A percentile compares a stretch with the other conserved stretches of the same genome.
These are phyloP conservation scores for Alouatta palliata DNA, from an alignment of 2,113 vertebrate genomes.

Conservation along the genomic window DNA sequence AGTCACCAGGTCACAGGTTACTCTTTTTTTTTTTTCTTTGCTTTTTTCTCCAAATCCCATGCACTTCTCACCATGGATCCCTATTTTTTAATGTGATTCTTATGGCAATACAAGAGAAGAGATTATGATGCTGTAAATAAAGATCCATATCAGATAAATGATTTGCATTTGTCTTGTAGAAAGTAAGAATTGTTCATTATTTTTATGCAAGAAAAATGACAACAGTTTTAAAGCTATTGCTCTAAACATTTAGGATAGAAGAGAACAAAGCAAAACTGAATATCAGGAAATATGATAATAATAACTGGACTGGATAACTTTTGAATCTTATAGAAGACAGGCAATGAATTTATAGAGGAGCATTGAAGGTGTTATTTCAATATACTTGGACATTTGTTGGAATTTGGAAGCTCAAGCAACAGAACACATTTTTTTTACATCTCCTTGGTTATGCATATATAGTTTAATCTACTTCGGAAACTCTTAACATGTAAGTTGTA, in stretches of 20 bases:
- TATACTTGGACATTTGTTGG: background rate
- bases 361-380: background rate
- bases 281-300: background rate
- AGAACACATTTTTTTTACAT: background rate
- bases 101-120: background rate
- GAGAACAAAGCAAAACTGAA: background rate
- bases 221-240: background rate
- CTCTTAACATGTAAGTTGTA: background rate
- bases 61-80: background rate
- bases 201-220: background rate
- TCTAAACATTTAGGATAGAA: slow-evolving; percentile 1
- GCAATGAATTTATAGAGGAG: background rate
- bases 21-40: background rate
- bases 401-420: background rate
- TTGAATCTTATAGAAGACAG: background rate
- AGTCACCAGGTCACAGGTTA: background rate
- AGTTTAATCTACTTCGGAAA: background rate
- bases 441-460: background rate
- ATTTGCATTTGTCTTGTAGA: background rate
- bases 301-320: background rate
- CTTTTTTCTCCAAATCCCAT: background rate
- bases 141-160: background rate
- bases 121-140: background rate
- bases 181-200: background rate
- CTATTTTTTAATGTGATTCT: background rate